Base-by-base conservation (phyloP, 2,797 vertebrate species). In the Megalops cyprinoides region DNA sequence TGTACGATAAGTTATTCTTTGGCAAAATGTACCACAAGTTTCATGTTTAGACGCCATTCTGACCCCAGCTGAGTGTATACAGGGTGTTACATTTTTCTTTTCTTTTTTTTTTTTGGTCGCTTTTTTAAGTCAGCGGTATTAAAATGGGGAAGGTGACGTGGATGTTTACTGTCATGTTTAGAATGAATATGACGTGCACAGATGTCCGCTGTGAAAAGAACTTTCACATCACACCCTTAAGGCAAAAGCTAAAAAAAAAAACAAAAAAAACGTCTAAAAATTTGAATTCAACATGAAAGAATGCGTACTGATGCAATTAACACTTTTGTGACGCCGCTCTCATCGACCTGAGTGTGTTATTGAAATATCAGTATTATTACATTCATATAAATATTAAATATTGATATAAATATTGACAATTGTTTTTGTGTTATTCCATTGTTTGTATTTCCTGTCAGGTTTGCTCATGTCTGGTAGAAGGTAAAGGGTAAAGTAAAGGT, bases 1-100 rank as follows among this genome's bases (percentile, higher is more conserved):
- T 94, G 93, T 94, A 93, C 89, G 90, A 91, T 91, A 90, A 86
- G 88, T 93, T 91, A 92, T 89, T 91, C 93, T 92, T 89, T 89
- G 91, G 91, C 88, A 90, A 90, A 91, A 89, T 93, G 86, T 90
- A 91, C 86, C 88, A 87, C 67, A 44, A 71, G 37, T 71, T 44
- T 23, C 39, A 94, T 93, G 89, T 92, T 42, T 92, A 92, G 90
- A 88, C 85, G 81, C 86, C 91, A 89, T 91, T 83, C 84, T 89
- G 8, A 89, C 86, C 85, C 86, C 67, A 87, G 87, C 89, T 88
- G 91, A 86, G 92, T 93, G 91, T 93, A 92, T 93, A 94, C 93
- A 93, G 93, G 93, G 93, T 94, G 48, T 74, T 46, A 51, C 23
- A 25, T 23, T 58, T 55, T 55, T 49, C 34, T 37, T 34, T 18